Evolutionary conservation across 1,140 invertebrate species (phyloP), one percentile per base, ranked within the genome.

Genomic region (Cecropterus lyciades): DNA sequence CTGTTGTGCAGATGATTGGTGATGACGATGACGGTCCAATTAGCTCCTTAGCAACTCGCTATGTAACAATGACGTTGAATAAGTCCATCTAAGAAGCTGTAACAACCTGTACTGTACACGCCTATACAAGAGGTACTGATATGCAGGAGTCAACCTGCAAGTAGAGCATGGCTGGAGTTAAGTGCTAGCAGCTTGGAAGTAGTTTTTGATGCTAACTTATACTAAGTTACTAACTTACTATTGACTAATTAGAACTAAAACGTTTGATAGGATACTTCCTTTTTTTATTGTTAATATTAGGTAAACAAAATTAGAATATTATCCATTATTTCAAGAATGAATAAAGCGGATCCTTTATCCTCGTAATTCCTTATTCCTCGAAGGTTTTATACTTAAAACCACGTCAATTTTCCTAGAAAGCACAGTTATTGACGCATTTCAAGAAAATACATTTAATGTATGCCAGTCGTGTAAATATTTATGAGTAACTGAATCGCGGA

Each of bases 1-100:
- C 59, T 63, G 46, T 63, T 63, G 40, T 52, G 59, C 48, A 51
- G 33, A 63, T 40, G 53, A 62, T 63, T 20, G 59, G 30, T 14
- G 30, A 40, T 62, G 59, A 15, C 8, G 16, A 16, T 16, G 24
- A 27, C 30, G 43, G 15, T 37, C 24, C 45, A 60, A 60, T 60
- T 60, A 27, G 15, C 45, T 49, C 2, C 24, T 14, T 17, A n/a
- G 57, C 48, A 49, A 27, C 53, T 37, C 24, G 16, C 7, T 10
- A n/a, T 40, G 9, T 3, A 37, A 10, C 10, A 11, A 30, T 30
- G 33, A 37, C 6, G 30, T 33, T n/a, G n/a, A n/a, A 11, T 11
- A 3, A 37, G 11, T 11, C 27, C 0, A 8, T 3, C 27, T 30
- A 30, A 30, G 7, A 7, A 30, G 27, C 7, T 30, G 3, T 30